Percentiles rank a stretch among this genome's conserved stretches.
Evolutionary conservation across 92 coral and sea anemone species (phyloP).

Genomic region (Zoanthus solanderi): DNA sequence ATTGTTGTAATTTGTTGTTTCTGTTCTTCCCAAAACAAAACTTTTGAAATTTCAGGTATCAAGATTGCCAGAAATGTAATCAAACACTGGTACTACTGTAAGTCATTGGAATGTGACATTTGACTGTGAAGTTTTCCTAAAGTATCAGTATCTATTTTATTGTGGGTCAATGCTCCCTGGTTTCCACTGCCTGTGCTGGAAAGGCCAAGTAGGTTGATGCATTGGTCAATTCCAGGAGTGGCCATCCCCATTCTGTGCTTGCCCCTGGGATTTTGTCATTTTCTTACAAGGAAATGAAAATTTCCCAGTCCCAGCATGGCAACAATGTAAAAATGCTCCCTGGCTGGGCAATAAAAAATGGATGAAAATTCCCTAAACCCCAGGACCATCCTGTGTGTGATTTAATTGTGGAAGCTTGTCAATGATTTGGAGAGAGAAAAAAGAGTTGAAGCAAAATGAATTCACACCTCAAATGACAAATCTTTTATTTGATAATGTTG

Average conservation of each 20-base stretch:
- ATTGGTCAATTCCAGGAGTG: conserved; percentile 13
- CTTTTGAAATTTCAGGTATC: conserved; percentile 5
- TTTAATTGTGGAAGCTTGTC: conserved; percentile 4
- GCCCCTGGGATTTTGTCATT: conserved; percentile 17
- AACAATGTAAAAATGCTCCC: conserved; percentile 9
- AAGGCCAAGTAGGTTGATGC: conserved; percentile 7
- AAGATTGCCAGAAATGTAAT: conserved; percentile 12
- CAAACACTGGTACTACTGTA: conserved; percentile 6
- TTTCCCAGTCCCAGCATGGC: conserved; percentile 1
- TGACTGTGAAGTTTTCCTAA: conserved; percentile 10
- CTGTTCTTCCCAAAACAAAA: conserved; percentile 1
- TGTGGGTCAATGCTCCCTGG: background rate
- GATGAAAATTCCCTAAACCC: conserved; percentile 9
- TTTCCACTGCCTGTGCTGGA: conserved; percentile 24
- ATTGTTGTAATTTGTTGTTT: background rate
- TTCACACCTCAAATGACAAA: background rate
- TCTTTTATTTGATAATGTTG: conserved; percentile 6
- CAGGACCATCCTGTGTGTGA: background rate
- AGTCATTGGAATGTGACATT: background rate
- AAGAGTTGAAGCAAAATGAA: background rate
- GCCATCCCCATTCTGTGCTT: conserved; percentile 16
- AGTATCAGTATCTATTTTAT: background rate
- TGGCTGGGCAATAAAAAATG: conserved; percentile 6
- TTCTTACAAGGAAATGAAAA: conserved; percentile 5
- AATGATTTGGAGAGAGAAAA: conserved; percentile 15